Evolutionary conservation across 2,888 invertebrate species (phyloP), one percentile per base, ranked within the genome.

Genomic region (Amiota communis): DNA sequence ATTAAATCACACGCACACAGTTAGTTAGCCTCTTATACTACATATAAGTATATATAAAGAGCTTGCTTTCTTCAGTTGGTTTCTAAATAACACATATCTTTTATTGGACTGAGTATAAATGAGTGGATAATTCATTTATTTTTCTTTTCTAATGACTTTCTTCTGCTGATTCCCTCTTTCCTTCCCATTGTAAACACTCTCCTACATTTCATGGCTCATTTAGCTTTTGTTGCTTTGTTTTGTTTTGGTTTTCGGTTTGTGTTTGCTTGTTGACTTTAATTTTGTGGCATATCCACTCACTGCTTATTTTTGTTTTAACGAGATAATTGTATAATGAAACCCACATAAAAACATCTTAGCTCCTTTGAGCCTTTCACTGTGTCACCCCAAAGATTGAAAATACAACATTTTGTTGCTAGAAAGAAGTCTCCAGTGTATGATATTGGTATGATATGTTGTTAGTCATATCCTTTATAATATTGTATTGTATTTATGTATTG

Each of bases 241-340:
- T 13, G 15, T 59, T 69, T 23, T 73, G 72, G 15, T 72, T 76
- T 46, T n/a, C n/a, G n/a, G 61, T 72, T 86, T 85, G 80, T 85
- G 85, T 68, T 80, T 84, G 36, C 36, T 36, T 36, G 59, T 20
- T 59, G 59, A 59, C 59, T 15, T 20, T 59, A 59, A 59, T 59
- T 36, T 20, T 59, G 23, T 59, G 86, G 85, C 84, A 85, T 84
- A 79, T 36, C 8, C 36, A 36, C 36, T 36, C 82, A 83, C 86
- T 83, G 83, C 86, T 86, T 83, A 85, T 84, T 81, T 81, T 83
- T 23, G 1, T 23, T 23, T 23, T 23, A 86, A 87, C 86, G 84
- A 87, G 87, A 86, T 86, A 86, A 86, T 86, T 86, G 86, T 82
- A 83, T 86, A 86, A 85, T 87, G 87, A 86, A 85, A 85, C 81